Evolutionary conservation across 2,797 vertebrate genomes (phyloP), one percentile per base, ranked within the genome.

Genomic region (Spea hammondii): DNA sequence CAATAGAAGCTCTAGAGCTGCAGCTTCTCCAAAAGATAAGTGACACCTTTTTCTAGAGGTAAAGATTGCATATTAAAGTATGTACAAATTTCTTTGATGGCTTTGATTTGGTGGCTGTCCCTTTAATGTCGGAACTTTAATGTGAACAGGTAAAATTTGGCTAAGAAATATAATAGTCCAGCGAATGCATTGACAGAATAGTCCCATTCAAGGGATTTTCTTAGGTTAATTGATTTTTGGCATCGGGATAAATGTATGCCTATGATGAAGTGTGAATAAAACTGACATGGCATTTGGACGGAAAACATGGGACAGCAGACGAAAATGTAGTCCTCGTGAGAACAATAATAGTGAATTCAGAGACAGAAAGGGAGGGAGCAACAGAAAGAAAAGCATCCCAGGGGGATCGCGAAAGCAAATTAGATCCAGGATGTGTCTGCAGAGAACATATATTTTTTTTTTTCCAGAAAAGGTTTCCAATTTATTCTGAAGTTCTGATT

Each of bases 241-340:
- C 70, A 62, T 44, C 5, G 45, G 65, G 48, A 10, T n/a, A 49
- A 12, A 57, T 47, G 5, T 44, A 17, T 74, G 9, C 32, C 14
- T 45, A 67, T 67, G 66, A 74, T 68, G 78, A 72, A 53, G 76
- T 78, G 76, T 55, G 69, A 65, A 65, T 45, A 77, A 59, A 65
- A 57, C 49, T 11, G 49, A 66, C 17, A 49, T 72, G 62, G 53
- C 51, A 60, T 45, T 32, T 45, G 11, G 8, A 79, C 70, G 59
- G 70, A 65, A 67, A 59, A 67, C 59, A 72, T 51, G 70, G 62
- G 70, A 67, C 53, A 59, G 47, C 70, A 72, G 71, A 67, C 44
- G 55, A 46, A 44, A 59, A 49, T 8, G 32, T 67, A 53, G 77
- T 57, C 70, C 72, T 54, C 54, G 48, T 53, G 71, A 74, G 71